phyloP scores from a whole-genome alignment of 2,888 invertebrate species.

The Amitus sp. region DNA sequence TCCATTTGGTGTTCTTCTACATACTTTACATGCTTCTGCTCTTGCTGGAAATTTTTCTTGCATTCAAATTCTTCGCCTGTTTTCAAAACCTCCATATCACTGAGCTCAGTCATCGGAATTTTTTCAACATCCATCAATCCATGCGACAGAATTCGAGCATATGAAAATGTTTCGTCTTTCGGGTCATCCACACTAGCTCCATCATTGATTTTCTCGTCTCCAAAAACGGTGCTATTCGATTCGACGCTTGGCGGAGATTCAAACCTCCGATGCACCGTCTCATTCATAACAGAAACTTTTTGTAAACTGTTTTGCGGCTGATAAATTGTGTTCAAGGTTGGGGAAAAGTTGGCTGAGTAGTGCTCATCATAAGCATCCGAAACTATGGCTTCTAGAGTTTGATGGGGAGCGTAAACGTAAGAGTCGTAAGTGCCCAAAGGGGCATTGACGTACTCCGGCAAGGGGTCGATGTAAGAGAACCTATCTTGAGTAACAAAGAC shows the following conservation, averaged over 20 bases:
- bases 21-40: too few species aligned
- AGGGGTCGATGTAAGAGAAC: conserved; percentile 67
- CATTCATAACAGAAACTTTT: neutral
- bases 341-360: too few species aligned
- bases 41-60: too few species aligned
- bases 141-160: conserved; percentile 77
- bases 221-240: too few species aligned
- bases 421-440: conserved; percentile 66
- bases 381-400: conserved; percentile 46
- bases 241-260: too few species aligned
- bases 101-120: conserved; percentile 57
- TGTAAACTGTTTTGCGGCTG: conserved; percentile 40
- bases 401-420: conserved; percentile 53
- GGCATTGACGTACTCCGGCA: conserved; percentile 68
- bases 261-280: too few species aligned
- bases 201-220: too few species aligned
- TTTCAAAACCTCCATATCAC: neutral
- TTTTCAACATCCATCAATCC: conserved; percentile 71
- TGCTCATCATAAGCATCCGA: too few species aligned
- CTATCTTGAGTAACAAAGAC: too few species aligned
- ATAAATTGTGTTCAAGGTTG: too few species aligned
- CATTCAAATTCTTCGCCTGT: neutral
- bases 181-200: too few species aligned
- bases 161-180: conserved; percentile 70
- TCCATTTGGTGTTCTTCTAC: too few species aligned